Percentiles rank a stretch among this genome's conserved stretches.
phyloP scores from a whole-genome alignment of 2,113 vertebrate genomes.

The Eurystomus gularis region DNA sequence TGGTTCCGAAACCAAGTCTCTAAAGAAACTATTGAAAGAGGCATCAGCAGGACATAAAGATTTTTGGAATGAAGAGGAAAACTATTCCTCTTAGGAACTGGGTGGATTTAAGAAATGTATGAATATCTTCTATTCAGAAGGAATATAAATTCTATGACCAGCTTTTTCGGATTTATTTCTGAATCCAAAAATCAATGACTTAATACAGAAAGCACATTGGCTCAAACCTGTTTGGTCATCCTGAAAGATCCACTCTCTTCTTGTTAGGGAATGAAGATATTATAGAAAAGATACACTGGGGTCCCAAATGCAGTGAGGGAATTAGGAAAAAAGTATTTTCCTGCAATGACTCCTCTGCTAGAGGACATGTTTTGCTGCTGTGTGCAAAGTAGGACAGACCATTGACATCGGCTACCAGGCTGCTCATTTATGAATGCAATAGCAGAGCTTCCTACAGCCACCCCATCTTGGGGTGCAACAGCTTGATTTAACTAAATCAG shows the following conservation, averaged over 20 bases:
- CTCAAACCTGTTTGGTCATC: background rate
- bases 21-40: background rate
- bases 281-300: accelerated
- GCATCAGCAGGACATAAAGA: background rate
- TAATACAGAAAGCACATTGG: background rate
- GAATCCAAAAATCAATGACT: background rate
- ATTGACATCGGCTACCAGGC: accelerated
- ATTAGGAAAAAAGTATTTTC: no score
- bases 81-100: background rate
- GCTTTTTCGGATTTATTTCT: background rate
- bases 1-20: background rate
- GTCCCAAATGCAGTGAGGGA: background rate
- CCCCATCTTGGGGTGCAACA: accelerated
- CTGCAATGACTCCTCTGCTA: accelerated
- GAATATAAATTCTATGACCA: background rate
- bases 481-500: no score
- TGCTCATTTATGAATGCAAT: accelerated
- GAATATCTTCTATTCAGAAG: background rate
- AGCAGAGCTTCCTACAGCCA: background rate
- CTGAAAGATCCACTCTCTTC: background rate
- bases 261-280: background rate
- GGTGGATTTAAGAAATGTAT: background rate
- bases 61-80: background rate
- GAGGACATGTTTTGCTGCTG: background rate
- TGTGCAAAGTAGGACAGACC: accelerated